These are phyloP conservation scores for Argyresthia albistria DNA, from an alignment of 2,888 invertebrate genomes.

Conservation along the genomic window DNA sequence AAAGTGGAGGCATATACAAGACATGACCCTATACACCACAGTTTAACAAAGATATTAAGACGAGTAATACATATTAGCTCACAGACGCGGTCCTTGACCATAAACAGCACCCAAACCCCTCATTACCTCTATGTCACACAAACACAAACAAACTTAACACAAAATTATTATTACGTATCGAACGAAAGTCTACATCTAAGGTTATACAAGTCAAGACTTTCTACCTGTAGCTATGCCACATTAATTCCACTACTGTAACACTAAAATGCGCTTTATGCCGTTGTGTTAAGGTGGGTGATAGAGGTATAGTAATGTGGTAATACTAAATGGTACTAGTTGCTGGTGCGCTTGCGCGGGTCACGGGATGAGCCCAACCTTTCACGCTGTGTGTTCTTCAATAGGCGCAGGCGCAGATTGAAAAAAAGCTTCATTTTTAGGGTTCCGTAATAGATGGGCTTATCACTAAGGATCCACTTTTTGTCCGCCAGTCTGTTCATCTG, in stretches of 20 bases:
- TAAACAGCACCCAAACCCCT: too few species aligned
- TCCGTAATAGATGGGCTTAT: too few species aligned
- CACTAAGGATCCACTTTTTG: too few species aligned
- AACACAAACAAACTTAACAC: slow-evolving; percentile 11
- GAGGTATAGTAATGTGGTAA: neutral
- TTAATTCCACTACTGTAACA: neutral
- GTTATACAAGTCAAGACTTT: slow-evolving; percentile 38
- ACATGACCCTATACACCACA: too few species aligned
- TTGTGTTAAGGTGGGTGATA: neutral
- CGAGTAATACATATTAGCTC: too few species aligned
- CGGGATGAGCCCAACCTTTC: slow-evolving; percentile 70
- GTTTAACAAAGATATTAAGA: too few species aligned
- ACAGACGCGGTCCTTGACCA: too few species aligned
- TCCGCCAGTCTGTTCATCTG: too few species aligned
- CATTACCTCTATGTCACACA: too few species aligned
- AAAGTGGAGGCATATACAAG: too few species aligned
- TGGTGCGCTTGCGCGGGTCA: slow-evolving; percentile 54
- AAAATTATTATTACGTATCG: slow-evolving; percentile 18
- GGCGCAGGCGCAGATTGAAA: too few species aligned
- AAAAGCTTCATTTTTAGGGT: too few species aligned
- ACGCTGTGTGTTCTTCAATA: slow-evolving; percentile 35
- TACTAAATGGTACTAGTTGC: slow-evolving; percentile 22
- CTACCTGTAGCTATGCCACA: slow-evolving; percentile 21
- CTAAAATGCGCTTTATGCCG: neutral
- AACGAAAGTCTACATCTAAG: slow-evolving; percentile 23